phyloP scores from a whole-genome alignment of 1,140 invertebrate species.

The Platyscapa corneri region DNA sequence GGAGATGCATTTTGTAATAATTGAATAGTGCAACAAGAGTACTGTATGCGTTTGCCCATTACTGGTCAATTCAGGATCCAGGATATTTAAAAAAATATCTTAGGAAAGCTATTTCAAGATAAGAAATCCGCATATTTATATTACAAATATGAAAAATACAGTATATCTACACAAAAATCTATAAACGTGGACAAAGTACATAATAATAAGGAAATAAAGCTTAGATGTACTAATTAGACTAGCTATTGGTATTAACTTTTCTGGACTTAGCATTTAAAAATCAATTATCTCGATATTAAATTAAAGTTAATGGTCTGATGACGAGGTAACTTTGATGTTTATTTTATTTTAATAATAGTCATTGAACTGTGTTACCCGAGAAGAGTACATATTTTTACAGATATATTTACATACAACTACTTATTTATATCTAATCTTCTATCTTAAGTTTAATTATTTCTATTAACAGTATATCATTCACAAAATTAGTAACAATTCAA shows the following conservation, averaged over 20 bases:
- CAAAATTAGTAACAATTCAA: too few relatives aligned
- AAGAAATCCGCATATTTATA: background rate
- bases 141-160: too few relatives aligned
- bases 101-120: background rate
- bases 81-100: conserved; percentile 15
- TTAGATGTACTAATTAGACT: background rate
- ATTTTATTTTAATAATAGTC: background rate
- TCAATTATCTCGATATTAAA: conserved; percentile 23
- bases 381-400: background rate
- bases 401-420: too few relatives aligned
- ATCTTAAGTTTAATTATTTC: too few relatives aligned
- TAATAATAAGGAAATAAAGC: background rate
- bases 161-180: conserved; percentile 15
- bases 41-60: background rate
- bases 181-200: background rate
- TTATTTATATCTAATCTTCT: too few relatives aligned
- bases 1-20: conserved; percentile 35
- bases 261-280: conserved; percentile 1
- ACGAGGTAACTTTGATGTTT: background rate
- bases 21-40: conserved; percentile 20
- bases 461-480: too few relatives aligned
- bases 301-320: conserved; percentile 30
- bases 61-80: background rate
- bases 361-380: too few relatives aligned
- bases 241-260: background rate